Percentiles rank a stretch among this genome's conserved stretches.
Evolutionary conservation across 2,113 vertebrate genomes (phyloP).

Genomic region (Channa maculata): DNA sequence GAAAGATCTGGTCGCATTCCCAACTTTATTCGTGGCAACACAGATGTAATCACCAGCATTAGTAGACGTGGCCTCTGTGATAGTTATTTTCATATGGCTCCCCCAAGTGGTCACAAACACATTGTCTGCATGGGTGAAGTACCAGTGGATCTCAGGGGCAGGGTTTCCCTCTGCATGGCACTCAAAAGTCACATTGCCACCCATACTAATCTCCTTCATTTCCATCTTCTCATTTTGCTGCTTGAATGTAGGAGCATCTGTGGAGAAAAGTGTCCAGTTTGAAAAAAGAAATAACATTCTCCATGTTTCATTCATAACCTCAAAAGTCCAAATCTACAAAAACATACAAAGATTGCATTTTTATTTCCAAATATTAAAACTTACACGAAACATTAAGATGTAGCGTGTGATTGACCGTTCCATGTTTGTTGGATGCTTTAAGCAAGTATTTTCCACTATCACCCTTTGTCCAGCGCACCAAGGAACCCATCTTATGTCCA

Average conservation of each 20-base stretch:
- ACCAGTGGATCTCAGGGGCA: conserved; percentile 34
- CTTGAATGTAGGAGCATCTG: conserved; percentile 64
- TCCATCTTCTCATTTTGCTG: fast-evolving
- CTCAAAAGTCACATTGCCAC: conserved; percentile 40
- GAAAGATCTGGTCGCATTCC: conserved; percentile 29
- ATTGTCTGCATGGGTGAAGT: neutral
- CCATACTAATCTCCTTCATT: fast-evolving
- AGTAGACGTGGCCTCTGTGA: conserved; percentile 68
- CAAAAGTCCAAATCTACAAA: too few species aligned
- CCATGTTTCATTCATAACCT: neutral
- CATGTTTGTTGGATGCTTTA: conserved; percentile 53
- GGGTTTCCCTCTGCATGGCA: conserved; percentile 74
- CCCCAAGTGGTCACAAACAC: conserved; percentile 11
- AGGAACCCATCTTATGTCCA: neutral
- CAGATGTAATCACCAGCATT: conserved; percentile 68
- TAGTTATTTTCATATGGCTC: conserved; percentile 23
- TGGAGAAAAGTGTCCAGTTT: neutral
- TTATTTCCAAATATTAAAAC: conserved; percentile 14
- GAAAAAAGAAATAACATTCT: neutral
- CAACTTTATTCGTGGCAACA: conserved; percentile 71
- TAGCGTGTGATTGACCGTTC: conserved; percentile 17
- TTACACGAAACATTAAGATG: conserved; percentile 57
- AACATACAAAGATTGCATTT: neutral
- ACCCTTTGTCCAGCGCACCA: neutral
- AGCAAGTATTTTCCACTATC: conserved; percentile 57